phyloP scores from a whole-genome alignment of 2,797 vertebrate species.

The Enteromius argenteus region DNA sequence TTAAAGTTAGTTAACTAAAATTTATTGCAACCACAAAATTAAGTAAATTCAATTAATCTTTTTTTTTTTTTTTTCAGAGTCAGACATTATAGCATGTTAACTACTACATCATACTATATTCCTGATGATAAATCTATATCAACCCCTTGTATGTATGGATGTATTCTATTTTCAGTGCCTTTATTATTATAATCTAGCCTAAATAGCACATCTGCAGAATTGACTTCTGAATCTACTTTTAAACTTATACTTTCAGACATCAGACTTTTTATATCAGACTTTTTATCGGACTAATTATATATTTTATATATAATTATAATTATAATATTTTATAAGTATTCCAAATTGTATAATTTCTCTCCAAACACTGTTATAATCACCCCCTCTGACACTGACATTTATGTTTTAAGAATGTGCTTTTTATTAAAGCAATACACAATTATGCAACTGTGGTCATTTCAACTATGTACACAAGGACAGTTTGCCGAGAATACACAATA shows the following conservation, averaged over 20 bases:
- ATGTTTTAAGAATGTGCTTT: not conserved
- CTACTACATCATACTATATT: not conserved
- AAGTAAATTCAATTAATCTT: too few species aligned
- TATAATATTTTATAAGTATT: not conserved
- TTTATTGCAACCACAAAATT: too few species aligned
- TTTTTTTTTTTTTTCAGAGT: not conserved
- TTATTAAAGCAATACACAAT: not conserved
- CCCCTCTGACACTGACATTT: not conserved
- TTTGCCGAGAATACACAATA: not conserved
- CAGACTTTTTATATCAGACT: too few species aligned
- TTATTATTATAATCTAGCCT: not conserved
- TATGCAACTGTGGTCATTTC: conserved; percentile 5
- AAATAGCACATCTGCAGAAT: not conserved
- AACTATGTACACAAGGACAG: not conserved
- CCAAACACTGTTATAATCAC: not conserved
- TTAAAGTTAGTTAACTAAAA: too few species aligned
- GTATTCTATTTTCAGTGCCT: not conserved
- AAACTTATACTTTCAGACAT: too few species aligned
- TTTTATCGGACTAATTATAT: too few species aligned
- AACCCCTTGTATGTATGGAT: not conserved
- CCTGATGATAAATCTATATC: not conserved
- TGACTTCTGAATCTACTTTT: too few species aligned
- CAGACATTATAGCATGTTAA: not conserved
- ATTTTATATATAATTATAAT: too few species aligned
- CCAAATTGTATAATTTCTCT: not conserved